These are phyloP conservation scores for Mythimna impura DNA, from an alignment of 2,888 invertebrate genomes.

Conservation along the genomic window DNA sequence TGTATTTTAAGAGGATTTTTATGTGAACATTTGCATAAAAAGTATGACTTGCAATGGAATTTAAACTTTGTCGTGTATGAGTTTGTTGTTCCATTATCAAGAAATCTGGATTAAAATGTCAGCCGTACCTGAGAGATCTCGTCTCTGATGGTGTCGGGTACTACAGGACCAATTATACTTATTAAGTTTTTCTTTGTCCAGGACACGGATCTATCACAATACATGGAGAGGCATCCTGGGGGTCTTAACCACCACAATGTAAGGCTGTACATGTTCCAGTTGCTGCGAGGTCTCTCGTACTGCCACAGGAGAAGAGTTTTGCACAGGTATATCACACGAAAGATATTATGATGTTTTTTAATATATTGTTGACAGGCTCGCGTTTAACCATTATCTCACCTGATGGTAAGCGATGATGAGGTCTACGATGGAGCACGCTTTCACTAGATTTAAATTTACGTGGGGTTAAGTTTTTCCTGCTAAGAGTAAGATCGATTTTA, in stretches of 20 bases:
- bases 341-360: neutral
- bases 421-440: too few relatives aligned
- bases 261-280: constrained; percentile 98
- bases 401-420: neutral
- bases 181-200: constrained; percentile 76
- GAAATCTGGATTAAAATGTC: too few relatives aligned
- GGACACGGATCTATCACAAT: constrained; percentile 99
- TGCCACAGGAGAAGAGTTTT: constrained; percentile 99
- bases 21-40: too few relatives aligned
- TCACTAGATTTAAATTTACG: neutral
- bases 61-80: too few relatives aligned
- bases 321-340: constrained; percentile 90
- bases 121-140: too few relatives aligned
- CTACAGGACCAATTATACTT: neutral
- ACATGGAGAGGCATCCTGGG: constrained; percentile 98
- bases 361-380: too few relatives aligned
- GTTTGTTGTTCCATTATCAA: too few relatives aligned
- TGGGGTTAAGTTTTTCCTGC: neutral
- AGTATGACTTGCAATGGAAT: too few relatives aligned
- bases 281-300: constrained; percentile 98
- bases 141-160: too few relatives aligned
- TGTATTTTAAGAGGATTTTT: too few relatives aligned
- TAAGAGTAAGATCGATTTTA: neutral
- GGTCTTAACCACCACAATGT: constrained; percentile 98
- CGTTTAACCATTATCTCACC: too few relatives aligned